phyloP scores from a whole-genome alignment of 2,888 invertebrate genomes.

The Sicus ferrugineus region DNA sequence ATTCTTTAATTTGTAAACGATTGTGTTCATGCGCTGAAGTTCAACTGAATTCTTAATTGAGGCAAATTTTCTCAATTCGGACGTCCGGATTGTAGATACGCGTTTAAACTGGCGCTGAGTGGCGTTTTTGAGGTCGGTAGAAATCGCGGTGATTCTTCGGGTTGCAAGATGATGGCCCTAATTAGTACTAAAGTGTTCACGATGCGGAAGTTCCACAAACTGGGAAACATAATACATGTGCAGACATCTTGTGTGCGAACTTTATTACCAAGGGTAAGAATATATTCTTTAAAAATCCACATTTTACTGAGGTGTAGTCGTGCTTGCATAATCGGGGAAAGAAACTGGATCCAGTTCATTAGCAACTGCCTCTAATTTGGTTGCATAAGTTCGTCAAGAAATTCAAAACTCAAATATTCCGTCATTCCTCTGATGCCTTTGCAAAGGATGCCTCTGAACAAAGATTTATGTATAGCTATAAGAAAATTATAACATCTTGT shows the following conservation, averaged over 20 bases:
- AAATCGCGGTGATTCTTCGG: background rate
- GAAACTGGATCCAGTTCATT: too few species aligned
- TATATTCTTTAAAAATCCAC: background rate
- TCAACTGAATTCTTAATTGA: background rate
- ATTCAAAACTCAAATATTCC: too few species aligned
- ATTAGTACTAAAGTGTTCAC: slow-evolving; percentile 4
- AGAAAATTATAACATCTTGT: too few species aligned
- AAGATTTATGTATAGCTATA: too few species aligned
- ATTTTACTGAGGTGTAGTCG: too few species aligned
- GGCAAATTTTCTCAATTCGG: background rate
- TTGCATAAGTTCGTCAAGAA: too few species aligned
- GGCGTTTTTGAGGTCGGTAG: background rate
- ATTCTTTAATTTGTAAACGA: background rate
- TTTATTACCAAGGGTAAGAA: background rate
- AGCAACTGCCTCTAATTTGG: too few species aligned
- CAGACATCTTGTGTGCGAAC: slow-evolving; percentile 3
- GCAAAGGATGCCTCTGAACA: too few species aligned
- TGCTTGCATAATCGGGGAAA: too few species aligned
- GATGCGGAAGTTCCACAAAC: slow-evolving; percentile 11
- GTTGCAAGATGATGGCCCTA: slow-evolving; percentile 15
- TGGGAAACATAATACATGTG: slow-evolving; percentile 9
- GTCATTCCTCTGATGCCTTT: too few species aligned
- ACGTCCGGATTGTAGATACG: background rate
- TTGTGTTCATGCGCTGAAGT: background rate
- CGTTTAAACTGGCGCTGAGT: too few species aligned